A percentile compares a stretch with the other conserved stretches of the same genome.
Conservation (phyloP, 2,888 invertebrate genomes). For the Scrobipalpa atriplicella region DNA sequence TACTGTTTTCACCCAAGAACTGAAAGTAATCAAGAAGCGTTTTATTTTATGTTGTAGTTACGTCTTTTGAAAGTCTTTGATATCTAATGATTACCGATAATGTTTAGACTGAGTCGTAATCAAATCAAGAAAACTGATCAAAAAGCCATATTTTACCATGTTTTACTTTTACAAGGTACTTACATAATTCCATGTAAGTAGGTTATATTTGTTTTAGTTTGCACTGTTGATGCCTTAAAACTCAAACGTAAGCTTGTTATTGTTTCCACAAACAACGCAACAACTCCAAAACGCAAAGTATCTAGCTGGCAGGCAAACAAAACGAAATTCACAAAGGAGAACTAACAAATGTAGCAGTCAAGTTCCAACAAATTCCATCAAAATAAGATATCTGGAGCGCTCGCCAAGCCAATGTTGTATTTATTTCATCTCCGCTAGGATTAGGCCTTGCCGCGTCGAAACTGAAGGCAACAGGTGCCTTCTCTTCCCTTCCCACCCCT, state of each 20-base stretch:
- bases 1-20: background rate
- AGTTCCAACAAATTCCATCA: conserved; percentile 39
- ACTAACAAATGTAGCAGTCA: conserved; percentile 20
- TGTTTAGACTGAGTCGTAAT: no score
- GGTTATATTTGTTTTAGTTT: background rate
- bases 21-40: background rate
- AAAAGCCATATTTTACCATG: no score
- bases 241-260: background rate
- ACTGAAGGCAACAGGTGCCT: conserved; percentile 72
- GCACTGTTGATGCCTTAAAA: background rate
- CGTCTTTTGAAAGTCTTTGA: no score
- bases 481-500: conserved; percentile 36
- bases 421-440: conserved; percentile 74
- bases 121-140: no score
- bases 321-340: background rate
- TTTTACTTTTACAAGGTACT: background rate
- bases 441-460: conserved; percentile 67
- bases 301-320: conserved; percentile 2
- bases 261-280: conserved; percentile 5
- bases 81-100: no score
- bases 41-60: background rate
- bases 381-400: conserved; percentile 52
- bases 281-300: conserved; percentile 5
- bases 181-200: background rate
- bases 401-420: conserved; percentile 62